Base-by-base conservation (phyloP, 2,888 invertebrate genomes). In the Pristionchus maxplancki region DNA sequence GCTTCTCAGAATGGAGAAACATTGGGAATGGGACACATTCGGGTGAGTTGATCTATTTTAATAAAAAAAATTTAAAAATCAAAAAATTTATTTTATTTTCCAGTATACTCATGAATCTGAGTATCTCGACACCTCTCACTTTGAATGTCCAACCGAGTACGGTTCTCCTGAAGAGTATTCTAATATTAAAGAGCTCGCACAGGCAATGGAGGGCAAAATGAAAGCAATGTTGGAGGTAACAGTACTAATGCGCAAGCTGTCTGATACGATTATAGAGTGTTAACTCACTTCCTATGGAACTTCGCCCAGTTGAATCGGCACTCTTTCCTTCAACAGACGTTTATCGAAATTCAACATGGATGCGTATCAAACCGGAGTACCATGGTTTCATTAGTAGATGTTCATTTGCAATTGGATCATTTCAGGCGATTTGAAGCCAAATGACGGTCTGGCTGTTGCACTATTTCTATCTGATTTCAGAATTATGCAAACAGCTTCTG, bases 391-490 rank as follows among this genome's bases (percentile, higher is more conserved):
- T 11, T 48, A 53, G 3, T 17, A 15, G 17, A 15, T 17, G 11
- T 15, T 44, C 44, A 17, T 53, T 53, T 17, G 53, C 15, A 53
- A 53, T 53, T 24, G 58, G 3, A 58, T 20, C 24, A 6, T 3
- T 24, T 24, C 24, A 58, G 58, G 20, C 20, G 20, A 24, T 6
- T 24, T 58, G 3, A 40, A 64, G 31, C 4, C 37, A n/a, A 15
- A 6, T 0, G 62, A 84, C 17, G 84, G 84, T 17, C 62, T 64
- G 0, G 8, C 28, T 0, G 40, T 84, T 24, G 31, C 24, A 6
- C 28, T 84, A 3, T 84, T 62, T 20, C 17, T 84, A 17, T 84
- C 84, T 8, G 84, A 84, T 28, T 84, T 62, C 40, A 31, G n/a
- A 8, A 84, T 84, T 40, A 4, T 84, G 1, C 64, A 40, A 20